Evolutionary conservation across 2,797 vertebrate species (phyloP), one percentile per base, ranked within the genome.

Genomic region (Sebastes hopkinsi): DNA sequence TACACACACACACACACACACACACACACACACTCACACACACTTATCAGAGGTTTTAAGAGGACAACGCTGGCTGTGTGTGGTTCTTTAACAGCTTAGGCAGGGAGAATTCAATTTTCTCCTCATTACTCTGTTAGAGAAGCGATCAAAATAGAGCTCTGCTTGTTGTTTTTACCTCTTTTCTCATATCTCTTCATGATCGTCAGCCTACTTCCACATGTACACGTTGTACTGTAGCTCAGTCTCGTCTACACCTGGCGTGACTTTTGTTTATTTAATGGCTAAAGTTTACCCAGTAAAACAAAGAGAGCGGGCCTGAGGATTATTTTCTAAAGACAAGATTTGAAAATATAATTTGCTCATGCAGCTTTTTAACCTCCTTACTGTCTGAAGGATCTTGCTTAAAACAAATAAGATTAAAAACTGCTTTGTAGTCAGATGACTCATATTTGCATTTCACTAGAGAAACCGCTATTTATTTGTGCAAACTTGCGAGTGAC

Each of bases 1-100:
- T 99, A 95, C 90, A 69, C 2, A 61, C 34, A 50, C 14, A 36
- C 36, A 16, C 59, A 61, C 59, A n/a, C 16, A 56, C 20, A 50
- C 46, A 25, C 34, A 29, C 29, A 62, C 10, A 55, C 36, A 22
- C 46, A 36, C 25, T 64, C 56, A 52, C 56, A 46, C 27, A 60
- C 13, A 69, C 30, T 66, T 58, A 69, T 34, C 10, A 38, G 61
- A 64, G 58, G 54, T 36, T 67, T 76, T 65, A 38, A 77, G 18
- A 79, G 62, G 25, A 60, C 54, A 59, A 46, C 38, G n/a, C 12
- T 67, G 20, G 8, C 5, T 46, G n/a, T 81, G 55, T 85, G 62
- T 82, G 77, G 50, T 70, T 68, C 13, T 69, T 6, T 25, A 64
- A 29, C 38, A 46, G 38, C 27, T 54, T 5, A 16, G 3, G 4